Base-by-base conservation (phyloP, 2,888 invertebrate species). In the Hyposoter didymator region DNA sequence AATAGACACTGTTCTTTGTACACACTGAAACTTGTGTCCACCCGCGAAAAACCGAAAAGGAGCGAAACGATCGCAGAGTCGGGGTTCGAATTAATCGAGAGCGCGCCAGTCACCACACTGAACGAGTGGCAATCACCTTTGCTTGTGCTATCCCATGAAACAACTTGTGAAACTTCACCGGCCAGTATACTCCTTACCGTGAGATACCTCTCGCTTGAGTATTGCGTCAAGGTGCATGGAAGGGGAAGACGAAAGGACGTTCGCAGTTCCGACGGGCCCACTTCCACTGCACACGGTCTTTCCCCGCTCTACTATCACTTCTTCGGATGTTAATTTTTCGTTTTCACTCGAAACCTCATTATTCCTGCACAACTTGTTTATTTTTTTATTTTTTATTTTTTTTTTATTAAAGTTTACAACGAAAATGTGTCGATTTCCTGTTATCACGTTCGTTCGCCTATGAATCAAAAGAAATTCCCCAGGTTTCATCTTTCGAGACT, bases 171-270 rank as follows among this genome's bases (percentile, higher is more conserved):
- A 78, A 76, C 75, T 80, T 6, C 55, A 62, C 62, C 75, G 64
- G 72, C 79, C 66, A 75, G 78, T 70, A 67, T 76, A 79, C 75
- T 79, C 79, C 49, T 85, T 74, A 55, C 35, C 49, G 75, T 76
- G 75, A 76, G 66, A 72, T 70, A 76, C 76, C 83, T 83, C 82
- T 83, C 79, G 72, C 76, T 79, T 43, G 43, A 19, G 19, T 67
- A 32, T 81, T 45, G 52, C 47, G 82, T 74, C 67, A 67, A 55
- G 39, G 75, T 8, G 35, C 72, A 6, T 72, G 78, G 84, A 81
- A 84, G 85, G 87, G 70, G 87, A 84, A 87, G 82, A 82, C 76
- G 88, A 88, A 88, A 86, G 87, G 87, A 88, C 87, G 84, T 85
- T 78, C 75, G 76, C 70, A 76, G 72, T 55, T 69, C 82, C 82